Base-by-base conservation (phyloP, 2,113 vertebrate genomes). In the Lasiurus borealis region DNA sequence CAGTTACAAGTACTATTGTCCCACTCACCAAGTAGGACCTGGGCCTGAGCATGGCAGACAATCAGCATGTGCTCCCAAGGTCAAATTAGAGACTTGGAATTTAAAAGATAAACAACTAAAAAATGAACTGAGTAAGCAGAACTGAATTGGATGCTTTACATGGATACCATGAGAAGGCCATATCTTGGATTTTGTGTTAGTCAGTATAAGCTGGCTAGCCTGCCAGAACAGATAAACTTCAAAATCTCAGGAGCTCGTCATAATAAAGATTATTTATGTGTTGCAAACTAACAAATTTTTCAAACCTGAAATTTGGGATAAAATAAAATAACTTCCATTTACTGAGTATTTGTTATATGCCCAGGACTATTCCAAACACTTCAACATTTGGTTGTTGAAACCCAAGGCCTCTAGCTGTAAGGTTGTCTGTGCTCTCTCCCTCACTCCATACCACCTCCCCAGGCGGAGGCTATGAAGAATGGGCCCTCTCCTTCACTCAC, bases 51-150 rank as follows among this genome's bases (percentile, higher is more conserved):
- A 66, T 52, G 40, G 92, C 76, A 88, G 46, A 91, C 76, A 90
- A 36, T 85, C 86, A 96, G 82, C 88, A 90, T 93, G 85, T 95
- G 72, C 15, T 95, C 88, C 85, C 90, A 92, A 97, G 87, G 77
- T 88, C 94, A 95, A 90, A 72, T 83, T 52, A 69, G 48, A 95
- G 25, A 88, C 64, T 72, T 96, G 92, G 69, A 95, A 90, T 91
- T 92, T 82, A 83, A 95, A 91, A 94, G 19, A 88, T 69, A 96
- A 94, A 93, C 66, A 94, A 93, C 83, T 71, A 82, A 57, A 57
- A 90, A 82, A 86, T 85, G 40, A 96, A 59, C 46, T 69, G 15
- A 95, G 10, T 14, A 34, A 92, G 64, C 40, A 75, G 34, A 23
- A 85, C 88, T 92, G 59, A 81, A 77, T 16, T 82, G 27, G 44